Conservation (phyloP, 2,113 vertebrate species). For the Lonchura striata region DNA sequence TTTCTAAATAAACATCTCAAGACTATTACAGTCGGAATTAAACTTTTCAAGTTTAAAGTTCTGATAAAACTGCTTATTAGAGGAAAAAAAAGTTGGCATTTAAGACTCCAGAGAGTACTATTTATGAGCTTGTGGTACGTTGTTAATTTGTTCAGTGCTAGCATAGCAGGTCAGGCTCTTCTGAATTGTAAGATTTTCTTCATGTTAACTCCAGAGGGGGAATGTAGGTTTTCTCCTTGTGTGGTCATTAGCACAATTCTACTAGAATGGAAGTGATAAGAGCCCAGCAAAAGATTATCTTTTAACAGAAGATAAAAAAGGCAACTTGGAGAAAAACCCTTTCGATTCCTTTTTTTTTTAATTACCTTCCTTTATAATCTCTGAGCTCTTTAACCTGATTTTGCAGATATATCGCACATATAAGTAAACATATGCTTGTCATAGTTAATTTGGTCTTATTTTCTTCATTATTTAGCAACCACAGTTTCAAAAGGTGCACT, state of each 20-base stretch:
- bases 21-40: not conserved
- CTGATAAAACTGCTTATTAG: not conserved
- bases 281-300: not conserved
- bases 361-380: not conserved
- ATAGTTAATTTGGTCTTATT: not conserved
- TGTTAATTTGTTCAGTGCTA: conserved; percentile 51
- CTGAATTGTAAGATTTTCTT: conserved; percentile 41
- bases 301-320: not conserved
- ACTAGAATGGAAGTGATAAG: not conserved
- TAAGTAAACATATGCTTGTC: not conserved
- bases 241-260: conserved; percentile 60
- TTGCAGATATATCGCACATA: not conserved
- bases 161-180: conserved; percentile 27
- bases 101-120: conserved; percentile 23
- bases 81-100: conserved; percentile 34
- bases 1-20: not conserved
- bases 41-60: not conserved
- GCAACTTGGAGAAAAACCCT: not conserved
- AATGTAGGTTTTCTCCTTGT: conserved; percentile 61
- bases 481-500: not conserved
- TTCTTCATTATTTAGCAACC: not conserved
- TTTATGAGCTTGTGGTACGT: conserved; percentile 45
- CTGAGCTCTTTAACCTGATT: not conserved
- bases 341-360: not conserved
- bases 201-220: conserved; percentile 26